Base-by-base conservation (phyloP, 2,113 vertebrate genomes). In the Poecilia latipinna region DNA sequence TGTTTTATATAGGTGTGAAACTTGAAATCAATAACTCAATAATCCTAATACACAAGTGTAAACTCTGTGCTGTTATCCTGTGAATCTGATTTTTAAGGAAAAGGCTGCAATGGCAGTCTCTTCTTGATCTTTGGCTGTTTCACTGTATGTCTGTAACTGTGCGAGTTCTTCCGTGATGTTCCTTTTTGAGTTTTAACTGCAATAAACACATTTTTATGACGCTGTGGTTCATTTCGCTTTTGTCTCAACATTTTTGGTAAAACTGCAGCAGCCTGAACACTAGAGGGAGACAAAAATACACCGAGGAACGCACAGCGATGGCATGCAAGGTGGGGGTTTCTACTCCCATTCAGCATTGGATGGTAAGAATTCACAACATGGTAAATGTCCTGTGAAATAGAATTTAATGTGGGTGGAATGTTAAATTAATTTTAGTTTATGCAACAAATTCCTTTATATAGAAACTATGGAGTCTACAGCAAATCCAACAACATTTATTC, bases 181-280 rank as follows among this genome's bases (percentile, higher is more conserved):
- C 51, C 5, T n/a, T 57, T 57, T 57, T 77, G 57, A 60, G 82
- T 86, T 91, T 89, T 72, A 88, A 86, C 71, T 84, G 91, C 91
- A 95, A 93, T 95, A 94, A 95, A 93, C 61, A 60, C 63, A 87
- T 94, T 94, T 95, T 82, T 91, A 51, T 48, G 44, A 48, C 6
- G 17, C 15, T 48, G 13, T 48, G 17, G 44, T 48, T 48, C 13
- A 48, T 48, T 19, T 48, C 5, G 19, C 13, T 19, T 42, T 48
- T 48, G 17, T 48, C 44, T 5, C 0, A 32, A 61, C 26, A 31
- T 51, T 35, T 28, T n/a, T 57, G 24, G 24, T 26, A 24, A 28
- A 65, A 68, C 24, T 74, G 5, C 42, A 57, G 67, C 32, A 19
- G 0, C 65, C 48, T 72, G 67, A 82, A 83, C 94, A 90, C 68